Conservation (phyloP, 2,113 vertebrate species). For the Oryzias celebensis region DNA sequence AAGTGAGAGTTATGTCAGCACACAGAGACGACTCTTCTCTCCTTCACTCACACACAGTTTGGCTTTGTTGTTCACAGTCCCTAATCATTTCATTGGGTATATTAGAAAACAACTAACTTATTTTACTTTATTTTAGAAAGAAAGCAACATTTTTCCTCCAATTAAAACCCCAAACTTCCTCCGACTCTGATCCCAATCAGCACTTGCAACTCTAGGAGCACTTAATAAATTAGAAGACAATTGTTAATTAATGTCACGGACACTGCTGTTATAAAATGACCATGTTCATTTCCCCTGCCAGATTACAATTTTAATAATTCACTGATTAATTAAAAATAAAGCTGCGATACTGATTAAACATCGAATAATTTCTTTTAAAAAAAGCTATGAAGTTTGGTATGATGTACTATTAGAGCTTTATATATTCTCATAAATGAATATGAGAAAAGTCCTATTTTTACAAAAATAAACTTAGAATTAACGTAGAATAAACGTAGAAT, state of each 20-base stretch:
- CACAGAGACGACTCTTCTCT: constrained; percentile 65
- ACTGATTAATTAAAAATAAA: not conserved
- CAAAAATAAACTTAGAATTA: too few species aligned
- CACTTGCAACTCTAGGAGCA: not conserved
- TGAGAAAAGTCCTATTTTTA: too few species aligned
- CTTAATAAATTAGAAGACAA: constrained; percentile 28
- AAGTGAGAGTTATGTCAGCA: constrained; percentile 65
- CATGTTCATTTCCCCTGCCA: constrained; percentile 9
- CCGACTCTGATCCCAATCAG: constrained; percentile 26
- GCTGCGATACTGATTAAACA: too few species aligned
- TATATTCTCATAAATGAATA: too few species aligned
- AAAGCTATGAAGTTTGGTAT: too few species aligned
- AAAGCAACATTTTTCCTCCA: too few species aligned
- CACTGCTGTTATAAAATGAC: constrained; percentile 1
- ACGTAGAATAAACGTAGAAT: too few species aligned
- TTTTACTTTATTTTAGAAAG: too few species aligned
- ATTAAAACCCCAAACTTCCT: too few species aligned
- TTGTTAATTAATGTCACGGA: constrained; percentile 29
- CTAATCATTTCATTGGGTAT: not conserved
- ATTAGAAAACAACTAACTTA: too few species aligned
- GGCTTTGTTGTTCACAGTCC: constrained; percentile 43
- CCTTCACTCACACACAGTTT: constrained; percentile 30
- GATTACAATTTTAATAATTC: not conserved
- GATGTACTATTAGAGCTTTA: too few species aligned
- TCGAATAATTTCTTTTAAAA: too few species aligned